Base-by-base conservation (phyloP, 1,140 invertebrate species). In the Trachelipus rathkii region DNA sequence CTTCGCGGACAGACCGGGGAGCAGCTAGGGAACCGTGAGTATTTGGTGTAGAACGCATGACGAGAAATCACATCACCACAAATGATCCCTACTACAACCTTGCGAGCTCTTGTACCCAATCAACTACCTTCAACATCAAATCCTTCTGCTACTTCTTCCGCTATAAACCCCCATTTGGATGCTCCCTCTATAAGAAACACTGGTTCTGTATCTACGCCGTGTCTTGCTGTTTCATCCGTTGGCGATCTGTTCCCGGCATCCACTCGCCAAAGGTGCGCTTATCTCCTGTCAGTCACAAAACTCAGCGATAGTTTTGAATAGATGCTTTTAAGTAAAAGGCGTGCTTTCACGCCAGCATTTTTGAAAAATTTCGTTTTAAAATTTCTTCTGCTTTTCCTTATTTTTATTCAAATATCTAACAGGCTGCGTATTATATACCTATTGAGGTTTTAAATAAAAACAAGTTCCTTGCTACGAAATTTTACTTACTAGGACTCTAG, bases 41-140 rank as follows among this genome's bases (percentile, higher is more conserved):
- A 15, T 82, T 85, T 50, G 84, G 85, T 78, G 84, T 86, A 7
- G 83, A 87, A 72, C 86, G 87, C 75, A 87, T 88, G 85, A 87
- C 86, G 10, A 83, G 85, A 71, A 87, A 86, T 79, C 84, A 86
- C 74, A 83, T 88, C 60, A 84, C 85, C 66, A 85, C 85, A 72
- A 87, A 86, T 24, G 87, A 88, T 77, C 77, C 76, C 2, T 10
- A n/a, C 44, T 13, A 44, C 43, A n/a, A n/a, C 50, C 19, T 19
- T 60, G 11, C 50, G 50, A 60, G 50, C 50, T 13, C 24, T 43
- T 33, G 24, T n/a, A 66, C 77, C 9, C 23, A 66, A 44, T 50
- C 60, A 43, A 43, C 44, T 11, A 67, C 75, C 23, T 45, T 68
- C 33, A 74, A 44, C 44, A 43, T 19, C 46, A 13, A 60, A 60